Base-by-base conservation (phyloP, 2,797 vertebrate species). In the Leontocebus nigricollis region DNA sequence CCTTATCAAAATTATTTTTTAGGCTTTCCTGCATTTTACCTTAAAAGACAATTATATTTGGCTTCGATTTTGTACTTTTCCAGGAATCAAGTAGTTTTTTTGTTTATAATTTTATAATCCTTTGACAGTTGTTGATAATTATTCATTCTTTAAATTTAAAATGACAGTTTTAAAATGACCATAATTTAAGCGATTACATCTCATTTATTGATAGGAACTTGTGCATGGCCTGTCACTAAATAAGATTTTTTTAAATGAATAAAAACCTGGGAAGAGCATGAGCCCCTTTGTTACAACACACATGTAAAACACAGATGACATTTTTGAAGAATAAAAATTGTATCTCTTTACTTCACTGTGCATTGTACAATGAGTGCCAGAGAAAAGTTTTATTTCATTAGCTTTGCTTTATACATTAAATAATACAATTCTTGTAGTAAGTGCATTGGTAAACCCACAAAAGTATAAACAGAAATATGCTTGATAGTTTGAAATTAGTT, bases 171-270 rank as follows among this genome's bases (percentile, higher is more conserved):
- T 57, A 57, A 86, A 72, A 67, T 76, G 33, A 86, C 27, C 24
- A 13, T 57, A 75, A 81, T 89, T 57, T 79, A 96, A 93, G 44
- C 17, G 57, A 94, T 96, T 91, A 46, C 11, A 39, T 82, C 14
- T 64, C 30, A 64, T 64, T 67, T 67, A n/a, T 19, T 67, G 64
- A 67, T 8, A 67, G 15, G 1, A 67, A 67, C 15, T 9, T 46
- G 12, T 46, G 12, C 14, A 24, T 67, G 46, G 8, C 24, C 12
- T 83, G 64, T 73, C 30, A 75, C 4, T 76, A 88, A 70, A 67
- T 20, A 36, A 59, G 52, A 52, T 22, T 80, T 76, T 41, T 14
- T 22, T 19, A 81, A n/a, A 22, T 67, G 1, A 64, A 83, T 46
- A 79, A 77, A 67, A 44, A 8, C n/a, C 13, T 13, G 24, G 22